Evolutionary conservation across 1,140 invertebrate species (phyloP), one percentile per base, ranked within the genome.

Genomic region (Drosophila albomicans): DNA sequence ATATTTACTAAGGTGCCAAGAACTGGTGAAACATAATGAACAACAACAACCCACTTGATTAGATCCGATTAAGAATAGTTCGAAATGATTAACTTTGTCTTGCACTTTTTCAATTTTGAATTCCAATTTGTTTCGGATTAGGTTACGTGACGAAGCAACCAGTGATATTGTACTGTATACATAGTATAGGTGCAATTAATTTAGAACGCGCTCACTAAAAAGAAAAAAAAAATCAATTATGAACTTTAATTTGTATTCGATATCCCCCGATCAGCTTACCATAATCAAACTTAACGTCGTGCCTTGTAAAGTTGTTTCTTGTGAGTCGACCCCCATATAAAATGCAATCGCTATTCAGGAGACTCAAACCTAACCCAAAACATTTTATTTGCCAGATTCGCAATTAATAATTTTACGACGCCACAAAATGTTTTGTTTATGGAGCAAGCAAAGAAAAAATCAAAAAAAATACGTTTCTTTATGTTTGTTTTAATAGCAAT

Each of bases 121-220:
- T 90, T 91, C 66, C 32, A 78, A 85, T 74, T 88, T 88, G 85
- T 89, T 89, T 89, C 85, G 81, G 81, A 85, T 79, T 89, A 88
- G 85, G 86, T 89, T 89, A 89, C 81, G 81, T 90, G 85, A 85
- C 79, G 90, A 92, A 92, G 90, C 91, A 92, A 92, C 89, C 91
- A 92, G 91, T 92, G 91, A 92, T 92, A 92, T 92, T 92, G 91
- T 92, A 88, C 91, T 92, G 79, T 92, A 92, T 92, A 92, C 91
- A 81, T 92, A 92, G 91, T 92, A 92, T 92, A 91, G 91, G 91
- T 92, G 90, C 91, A 92, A 92, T 92, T 92, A 91, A 90, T 91
- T 91, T 89, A 91, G 91, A 79, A 91, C 76, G 81, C 90, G 81
- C 84, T 91, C 84, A 92, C 86, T 89, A 86, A 90, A 91, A 74